Evolutionary conservation across 35 echinoderm and acorn worm genomes (phyloP).

Genomic region (Stichopus chloronotus): DNA sequence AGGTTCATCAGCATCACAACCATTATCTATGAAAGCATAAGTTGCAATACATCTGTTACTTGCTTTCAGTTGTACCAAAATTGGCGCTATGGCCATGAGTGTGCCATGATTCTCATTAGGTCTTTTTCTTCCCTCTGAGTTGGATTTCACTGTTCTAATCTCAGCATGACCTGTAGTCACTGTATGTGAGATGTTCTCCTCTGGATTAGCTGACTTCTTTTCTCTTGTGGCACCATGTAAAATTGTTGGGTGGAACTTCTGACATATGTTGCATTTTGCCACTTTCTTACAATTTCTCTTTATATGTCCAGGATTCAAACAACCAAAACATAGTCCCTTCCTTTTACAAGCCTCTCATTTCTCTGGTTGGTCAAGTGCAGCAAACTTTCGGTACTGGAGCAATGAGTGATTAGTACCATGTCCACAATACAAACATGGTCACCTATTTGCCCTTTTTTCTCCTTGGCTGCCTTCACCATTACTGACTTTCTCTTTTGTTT

Average conservation of each 20-base stretch:
- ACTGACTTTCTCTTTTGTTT: neutral
- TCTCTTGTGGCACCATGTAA: slow-evolving; percentile 42
- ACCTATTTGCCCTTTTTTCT: neutral
- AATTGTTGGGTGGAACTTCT: neutral
- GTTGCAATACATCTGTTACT: slow-evolving; percentile 41
- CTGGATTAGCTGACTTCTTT: neutral
- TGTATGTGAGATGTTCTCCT: too few relatives aligned
- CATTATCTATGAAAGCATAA: slow-evolving; percentile 62
- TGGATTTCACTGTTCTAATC: too few relatives aligned
- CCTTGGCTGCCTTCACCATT: neutral
- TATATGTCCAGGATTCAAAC: neutral
- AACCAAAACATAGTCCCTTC: slow-evolving; percentile 49
- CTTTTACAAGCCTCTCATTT: too few relatives aligned
- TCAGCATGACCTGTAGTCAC: too few relatives aligned
- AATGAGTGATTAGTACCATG: neutral
- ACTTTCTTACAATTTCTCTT: slow-evolving; percentile 38
- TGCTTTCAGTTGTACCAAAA: slow-evolving; percentile 1
- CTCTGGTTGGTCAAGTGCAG: too few relatives aligned
- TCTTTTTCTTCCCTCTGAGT: too few relatives aligned
- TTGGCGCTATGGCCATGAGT: slow-evolving; percentile 43
- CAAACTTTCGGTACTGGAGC: neutral
- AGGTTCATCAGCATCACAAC: slow-evolving; percentile 25
- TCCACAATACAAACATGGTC: slow-evolving; percentile 41
- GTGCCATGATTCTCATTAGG: too few relatives aligned
- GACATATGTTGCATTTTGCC: slow-evolving; percentile 20